Evolutionary conservation across 2,888 invertebrate species (phyloP), one percentile per base, ranked within the genome.

Genomic region (Ametastegia equiseti): DNA sequence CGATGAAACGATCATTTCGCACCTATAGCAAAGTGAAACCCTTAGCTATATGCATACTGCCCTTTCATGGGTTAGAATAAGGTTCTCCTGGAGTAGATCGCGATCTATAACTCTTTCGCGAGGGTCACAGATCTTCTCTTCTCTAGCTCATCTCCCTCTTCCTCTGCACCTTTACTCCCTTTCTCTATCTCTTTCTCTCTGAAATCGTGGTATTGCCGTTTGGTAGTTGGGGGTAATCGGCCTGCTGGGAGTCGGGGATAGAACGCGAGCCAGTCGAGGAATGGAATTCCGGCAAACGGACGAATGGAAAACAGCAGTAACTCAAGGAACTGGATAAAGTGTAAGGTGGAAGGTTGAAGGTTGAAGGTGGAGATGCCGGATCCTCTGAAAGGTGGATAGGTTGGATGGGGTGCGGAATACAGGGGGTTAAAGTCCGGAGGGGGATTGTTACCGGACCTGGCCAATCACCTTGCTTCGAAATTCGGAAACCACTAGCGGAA

Each of bases 181-280:
- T n/a, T n/a, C n/a, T n/a, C n/a, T n/a, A n/a, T n/a, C n/a, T n/a
- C n/a, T n/a, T n/a, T n/a, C n/a, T n/a, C n/a, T n/a, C 39, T 39
- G 15, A 60, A 73, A 73, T 33, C 63, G 73, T 30, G 60, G 36
- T 57, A 54, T 36, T 75, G 50, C 54, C 33, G n/a, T 27, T n/a
- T 11, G 60, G 60, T 42, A 36, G 30, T 71, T 39, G 33, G 71
- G 63, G 83, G 84, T 87, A 87, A 88, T 88, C 87, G 87, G 84
- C 83, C 88, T 86, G 84, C 79, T 81, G 87, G 87, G 88, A 88
- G 79, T 81, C 78, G 45, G 30, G 45, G 65, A 60, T 30, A n/a
- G n/a, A n/a, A n/a, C 50, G 23, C 75, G n/a, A 36, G 39, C 47
- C 39, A 13, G 65, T 80, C 78, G 81, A 83, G 81, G 83, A 83